Conservation (phyloP, 2,797 vertebrate species). For the Rhinogobio ventralis region DNA sequence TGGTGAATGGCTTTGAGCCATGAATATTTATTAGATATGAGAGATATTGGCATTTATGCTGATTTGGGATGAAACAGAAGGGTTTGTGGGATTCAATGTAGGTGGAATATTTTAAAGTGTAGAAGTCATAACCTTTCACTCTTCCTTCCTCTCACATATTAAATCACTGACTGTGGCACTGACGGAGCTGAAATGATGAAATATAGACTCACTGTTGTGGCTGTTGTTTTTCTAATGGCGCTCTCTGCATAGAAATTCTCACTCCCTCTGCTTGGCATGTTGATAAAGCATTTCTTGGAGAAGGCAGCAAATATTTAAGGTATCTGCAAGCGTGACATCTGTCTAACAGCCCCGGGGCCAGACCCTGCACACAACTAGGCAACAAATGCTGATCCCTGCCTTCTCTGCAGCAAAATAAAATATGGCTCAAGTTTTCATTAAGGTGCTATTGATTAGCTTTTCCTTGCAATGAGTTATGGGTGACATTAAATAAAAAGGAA, state of each 20-base stretch:
- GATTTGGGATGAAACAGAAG: constrained; percentile 55
- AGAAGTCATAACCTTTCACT: constrained; percentile 61
- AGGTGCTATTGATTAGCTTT: constrained; percentile 99
- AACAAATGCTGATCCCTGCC: constrained; percentile 94
- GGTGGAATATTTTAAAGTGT: constrained; percentile 61
- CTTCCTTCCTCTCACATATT: constrained; percentile 44
- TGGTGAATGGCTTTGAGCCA: constrained; percentile 7
- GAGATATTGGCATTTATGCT: constrained; percentile 49
- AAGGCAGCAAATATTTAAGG: constrained; percentile 81
- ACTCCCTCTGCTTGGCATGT: constrained; percentile 69
- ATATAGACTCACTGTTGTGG: constrained; percentile 58
- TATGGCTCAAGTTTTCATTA: constrained; percentile 99
- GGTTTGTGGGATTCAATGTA: constrained; percentile 54
- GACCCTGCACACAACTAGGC: constrained; percentile 83
- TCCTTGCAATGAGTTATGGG: constrained; percentile 98
- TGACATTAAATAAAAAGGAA: constrained; percentile 98
- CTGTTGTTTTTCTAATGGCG: constrained; percentile 63
- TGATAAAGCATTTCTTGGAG: constrained; percentile 75
- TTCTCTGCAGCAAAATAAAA: constrained; percentile 96
- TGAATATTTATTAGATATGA: constrained; percentile 39
- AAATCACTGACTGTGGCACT: constrained; percentile 54
- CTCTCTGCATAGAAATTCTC: constrained; percentile 65
- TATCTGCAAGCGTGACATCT: constrained; percentile 83
- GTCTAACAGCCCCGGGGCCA: constrained; percentile 81
- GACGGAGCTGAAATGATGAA: constrained; percentile 58